Percentiles rank a stretch among this genome's conserved stretches.
These are phyloP conservation scores for Macrotus californicus DNA, from an alignment of 2,113 vertebrate genomes.

Conservation along the genomic window DNA sequence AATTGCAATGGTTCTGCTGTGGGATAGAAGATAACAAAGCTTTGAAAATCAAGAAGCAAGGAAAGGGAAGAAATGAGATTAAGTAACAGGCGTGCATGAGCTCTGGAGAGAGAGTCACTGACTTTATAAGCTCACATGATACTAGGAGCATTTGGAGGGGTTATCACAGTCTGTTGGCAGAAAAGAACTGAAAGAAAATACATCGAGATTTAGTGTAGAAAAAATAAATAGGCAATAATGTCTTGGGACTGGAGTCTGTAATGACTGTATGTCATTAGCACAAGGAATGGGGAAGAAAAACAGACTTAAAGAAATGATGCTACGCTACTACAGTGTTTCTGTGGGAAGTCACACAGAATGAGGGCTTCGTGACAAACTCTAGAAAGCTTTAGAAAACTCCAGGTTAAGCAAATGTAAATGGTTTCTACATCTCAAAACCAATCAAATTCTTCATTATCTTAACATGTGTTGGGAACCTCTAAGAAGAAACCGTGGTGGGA, in stretches of 20 bases:
- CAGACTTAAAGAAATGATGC: neutral
- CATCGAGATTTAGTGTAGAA: neutral
- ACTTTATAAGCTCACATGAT: neutral
- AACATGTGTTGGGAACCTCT: neutral
- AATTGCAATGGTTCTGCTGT: neutral
- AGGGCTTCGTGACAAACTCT: neutral
- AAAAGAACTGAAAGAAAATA: constrained; percentile 18
- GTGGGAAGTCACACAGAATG: neutral
- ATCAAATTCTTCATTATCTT: neutral
- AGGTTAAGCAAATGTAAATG: neutral
- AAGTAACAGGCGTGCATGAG: neutral
- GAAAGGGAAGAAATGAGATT: neutral
- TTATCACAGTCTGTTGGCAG: neutral
- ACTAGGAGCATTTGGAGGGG: neutral
- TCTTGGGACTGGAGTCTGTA: neutral
- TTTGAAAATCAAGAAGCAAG: neutral
- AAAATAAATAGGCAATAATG: constrained; percentile 1
- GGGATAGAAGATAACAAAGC: neutral
- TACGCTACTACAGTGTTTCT: neutral
- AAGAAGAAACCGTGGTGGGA: neutral
- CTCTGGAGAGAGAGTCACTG: neutral
- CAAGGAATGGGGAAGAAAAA: neutral
- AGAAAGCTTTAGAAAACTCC: neutral
- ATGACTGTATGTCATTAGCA: neutral
- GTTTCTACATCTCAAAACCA: neutral